Evolutionary conservation across 2,888 invertebrate species (phyloP), one percentile per base, ranked within the genome.

Genomic region (Caenorhabditis zanzibari): DNA sequence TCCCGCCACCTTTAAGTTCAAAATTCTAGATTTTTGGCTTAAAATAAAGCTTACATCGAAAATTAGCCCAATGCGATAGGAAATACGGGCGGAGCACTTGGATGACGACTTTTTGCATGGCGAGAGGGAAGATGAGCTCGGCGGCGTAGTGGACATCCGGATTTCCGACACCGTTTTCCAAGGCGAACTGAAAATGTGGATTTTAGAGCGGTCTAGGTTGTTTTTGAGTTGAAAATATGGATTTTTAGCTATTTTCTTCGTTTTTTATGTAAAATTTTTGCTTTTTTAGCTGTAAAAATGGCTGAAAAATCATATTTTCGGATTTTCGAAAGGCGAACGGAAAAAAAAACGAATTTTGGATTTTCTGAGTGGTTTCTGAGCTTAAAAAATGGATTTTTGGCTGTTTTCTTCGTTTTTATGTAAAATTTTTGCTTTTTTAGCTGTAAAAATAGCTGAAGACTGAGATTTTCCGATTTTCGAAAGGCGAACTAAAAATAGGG

Each of bases 61-160:
- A 74, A 32, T 24, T 81, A 1, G 74, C 41, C 47, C 68, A 83
- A 28, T 83, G 82, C 6, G 77, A 63, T 7, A 83, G 26, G 24
- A 83, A 83, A 38, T 63, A 74, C 14, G 82, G 79, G 32, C 49
- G 52, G 49, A 83, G 59, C 24, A 74, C 44, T 68, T 69, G 56
- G n/a, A 66, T 54, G 35, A 83, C 41, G 1, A 71, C 61, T 58
- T 38, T 38, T 32, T 63, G 77, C 41, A 75, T 66, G 22, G 75
- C 22, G 5, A 47, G 16, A 6, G 82, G 82, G 38, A 79, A 83
- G 41, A 83, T 64, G 7, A 79, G 58, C 38, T 83, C 82, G 5
- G 74, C 52, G 12, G 71, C 69, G 26, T 66, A 58, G 28, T 58
- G 22, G 14, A 80, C 35, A 10, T 80, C 79, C 14, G 71, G 79